Conservation (phyloP, 1,140 invertebrate genomes). For the Apis laboriosa region DNA sequence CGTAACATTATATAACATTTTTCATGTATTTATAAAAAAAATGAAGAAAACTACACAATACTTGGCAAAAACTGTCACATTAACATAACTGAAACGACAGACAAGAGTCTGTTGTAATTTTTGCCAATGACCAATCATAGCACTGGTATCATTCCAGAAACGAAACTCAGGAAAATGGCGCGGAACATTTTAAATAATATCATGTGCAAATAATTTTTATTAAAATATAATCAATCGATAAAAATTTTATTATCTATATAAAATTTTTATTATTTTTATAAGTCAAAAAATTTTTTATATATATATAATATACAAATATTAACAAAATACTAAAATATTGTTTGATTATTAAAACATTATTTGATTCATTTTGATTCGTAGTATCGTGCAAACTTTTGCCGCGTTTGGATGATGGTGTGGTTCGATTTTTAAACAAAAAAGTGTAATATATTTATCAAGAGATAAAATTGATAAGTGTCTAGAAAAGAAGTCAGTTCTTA, state of each 20-base stretch:
- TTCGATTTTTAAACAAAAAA: not conserved
- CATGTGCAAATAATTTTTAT: no score
- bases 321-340: not conserved
- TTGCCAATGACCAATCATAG: not conserved
- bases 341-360: not conserved
- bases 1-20: not conserved
- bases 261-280: not conserved
- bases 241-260: not conserved
- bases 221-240: not conserved
- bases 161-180: not conserved
- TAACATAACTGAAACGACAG: not conserved
- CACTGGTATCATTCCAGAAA: not conserved
- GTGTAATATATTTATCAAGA: not conserved
- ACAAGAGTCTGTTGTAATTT: constrained; percentile 2
- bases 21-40: not conserved
- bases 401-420: not conserved
- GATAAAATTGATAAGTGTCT: not conserved
- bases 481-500: not conserved
- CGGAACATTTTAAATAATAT: not conserved
- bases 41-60: not conserved
- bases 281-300: not conserved
- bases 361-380: not conserved
- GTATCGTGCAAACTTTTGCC: not conserved
- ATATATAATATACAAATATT: not conserved
- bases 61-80: not conserved